Evolutionary conservation across 2,888 invertebrate species (phyloP).

Genomic region (Atethmia centrago): DNA sequence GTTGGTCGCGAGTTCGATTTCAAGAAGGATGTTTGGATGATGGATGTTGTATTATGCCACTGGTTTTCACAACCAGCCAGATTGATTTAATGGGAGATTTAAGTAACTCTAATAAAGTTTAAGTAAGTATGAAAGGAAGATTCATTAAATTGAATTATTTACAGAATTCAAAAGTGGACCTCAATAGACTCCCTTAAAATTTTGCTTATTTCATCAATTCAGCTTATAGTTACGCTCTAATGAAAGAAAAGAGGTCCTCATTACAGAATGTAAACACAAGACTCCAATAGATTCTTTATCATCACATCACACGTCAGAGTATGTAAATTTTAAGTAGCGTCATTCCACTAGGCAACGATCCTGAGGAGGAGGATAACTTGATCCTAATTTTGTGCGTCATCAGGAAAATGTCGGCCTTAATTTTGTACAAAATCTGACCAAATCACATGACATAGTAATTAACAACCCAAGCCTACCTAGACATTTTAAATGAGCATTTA

Average conservation of each 20-base stretch:
- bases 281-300: not conserved
- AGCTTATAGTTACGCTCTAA: not conserved
- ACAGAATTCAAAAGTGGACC: not conserved
- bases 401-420: not conserved
- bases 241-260: not conserved
- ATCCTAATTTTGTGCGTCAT: constrained; percentile 3
- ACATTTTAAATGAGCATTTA: too few species aligned
- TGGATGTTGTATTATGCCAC: not conserved
- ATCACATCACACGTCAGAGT: not conserved
- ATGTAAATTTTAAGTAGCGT: too few species aligned
- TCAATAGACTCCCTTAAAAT: not conserved
- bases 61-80: not conserved
- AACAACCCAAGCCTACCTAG: not conserved
- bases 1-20: not conserved
- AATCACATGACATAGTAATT: not conserved
- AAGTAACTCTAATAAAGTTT: not conserved
- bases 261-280: not conserved
- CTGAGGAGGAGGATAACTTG: not conserved
- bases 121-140: not conserved
- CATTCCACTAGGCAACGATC: not conserved
- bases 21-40: too few species aligned
- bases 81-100: not conserved
- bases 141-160: not conserved
- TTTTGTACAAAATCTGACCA: constrained; percentile 2
- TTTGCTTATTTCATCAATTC: not conserved